A percentile compares a stretch with the other conserved stretches of the same genome.
phyloP scores from a whole-genome alignment of 2,113 vertebrate genomes.

The Pimephales promelas region DNA sequence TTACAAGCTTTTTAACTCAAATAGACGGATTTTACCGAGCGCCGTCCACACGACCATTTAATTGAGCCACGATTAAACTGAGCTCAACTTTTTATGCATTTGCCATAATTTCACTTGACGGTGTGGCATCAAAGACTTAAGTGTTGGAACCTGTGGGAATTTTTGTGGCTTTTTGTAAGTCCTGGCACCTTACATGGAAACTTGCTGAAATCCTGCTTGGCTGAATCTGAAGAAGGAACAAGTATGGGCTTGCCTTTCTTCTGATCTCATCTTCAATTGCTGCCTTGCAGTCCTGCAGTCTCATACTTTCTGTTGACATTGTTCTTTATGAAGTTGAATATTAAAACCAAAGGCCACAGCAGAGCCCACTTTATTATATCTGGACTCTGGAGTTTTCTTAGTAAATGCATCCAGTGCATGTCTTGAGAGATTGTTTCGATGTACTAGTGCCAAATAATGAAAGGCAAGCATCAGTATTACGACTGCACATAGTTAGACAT shows the following conservation, averaged over 20 bases:
- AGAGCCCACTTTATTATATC: background rate
- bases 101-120: background rate
- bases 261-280: slow-evolving; percentile 18
- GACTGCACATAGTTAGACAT: background rate
- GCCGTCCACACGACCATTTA: background rate
- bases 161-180: slow-evolving; percentile 29
- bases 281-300: slow-evolving; percentile 4
- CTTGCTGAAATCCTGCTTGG: slow-evolving; percentile 7
- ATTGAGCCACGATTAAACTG: background rate
- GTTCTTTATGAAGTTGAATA: background rate
- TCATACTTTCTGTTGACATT: background rate
- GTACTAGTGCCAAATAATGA: background rate
- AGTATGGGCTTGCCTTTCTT: slow-evolving; percentile 28
- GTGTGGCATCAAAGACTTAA: slow-evolving; percentile 28
- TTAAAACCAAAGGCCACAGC: background rate
- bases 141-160: slow-evolving; percentile 15
- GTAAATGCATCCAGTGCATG: background rate
- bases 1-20: slow-evolving; percentile 17
- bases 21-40: background rate
- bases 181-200: slow-evolving; percentile 35
- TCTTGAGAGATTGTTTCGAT: background rate
- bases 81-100: slow-evolving; percentile 1
- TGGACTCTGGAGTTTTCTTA: slow-evolving; percentile 1
- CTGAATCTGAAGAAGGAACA: background rate
- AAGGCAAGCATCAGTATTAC: background rate